These are phyloP conservation scores for Speoplatyrhinus poulsoni DNA, from an alignment of 2,113 vertebrate genomes.

Conservation along the genomic window DNA sequence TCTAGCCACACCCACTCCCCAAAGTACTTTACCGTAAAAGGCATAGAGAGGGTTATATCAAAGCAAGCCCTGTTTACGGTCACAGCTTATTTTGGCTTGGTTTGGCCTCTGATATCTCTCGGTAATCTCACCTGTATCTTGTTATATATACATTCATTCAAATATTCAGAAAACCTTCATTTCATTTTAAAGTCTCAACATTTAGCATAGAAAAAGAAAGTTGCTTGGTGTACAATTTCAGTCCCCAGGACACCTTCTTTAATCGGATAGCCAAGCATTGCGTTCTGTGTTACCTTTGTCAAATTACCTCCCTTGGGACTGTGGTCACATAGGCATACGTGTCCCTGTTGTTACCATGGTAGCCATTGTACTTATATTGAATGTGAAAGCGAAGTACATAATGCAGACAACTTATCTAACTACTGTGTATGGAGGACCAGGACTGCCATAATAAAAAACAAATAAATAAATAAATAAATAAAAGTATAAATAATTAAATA, in stretches of 20 bases:
- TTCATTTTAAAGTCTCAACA: background rate
- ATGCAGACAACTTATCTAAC: too few relatives aligned
- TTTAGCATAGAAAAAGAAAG: background rate
- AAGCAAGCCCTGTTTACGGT: too few relatives aligned
- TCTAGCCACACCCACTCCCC: slow-evolving; percentile 23
- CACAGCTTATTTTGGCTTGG: too few relatives aligned
- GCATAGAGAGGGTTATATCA: slow-evolving; percentile 19
- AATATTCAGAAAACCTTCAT: background rate
- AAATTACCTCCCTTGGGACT: slow-evolving; percentile 25
- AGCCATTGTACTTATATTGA: slow-evolving; percentile 15
- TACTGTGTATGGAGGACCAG: too few relatives aligned
- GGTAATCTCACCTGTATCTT: slow-evolving; percentile 46
- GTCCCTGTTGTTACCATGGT: slow-evolving; percentile 40
- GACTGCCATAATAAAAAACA: too few relatives aligned
- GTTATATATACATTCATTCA: slow-evolving; percentile 36
- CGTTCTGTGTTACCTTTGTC: slow-evolving; percentile 43
- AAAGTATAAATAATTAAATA: too few relatives aligned
- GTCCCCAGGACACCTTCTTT: background rate
- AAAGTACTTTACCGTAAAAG: slow-evolving; percentile 60
- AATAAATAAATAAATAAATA: too few relatives aligned
- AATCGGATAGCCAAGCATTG: slow-evolving; percentile 12
- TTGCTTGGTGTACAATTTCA: slow-evolving; percentile 31
- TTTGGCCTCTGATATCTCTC: background rate
- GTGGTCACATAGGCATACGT: slow-evolving; percentile 33
- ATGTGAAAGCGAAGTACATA: too few relatives aligned